Evolutionary conservation across 1,140 invertebrate genomes (phyloP).

Genomic region (Pomacea maculata): DNA sequence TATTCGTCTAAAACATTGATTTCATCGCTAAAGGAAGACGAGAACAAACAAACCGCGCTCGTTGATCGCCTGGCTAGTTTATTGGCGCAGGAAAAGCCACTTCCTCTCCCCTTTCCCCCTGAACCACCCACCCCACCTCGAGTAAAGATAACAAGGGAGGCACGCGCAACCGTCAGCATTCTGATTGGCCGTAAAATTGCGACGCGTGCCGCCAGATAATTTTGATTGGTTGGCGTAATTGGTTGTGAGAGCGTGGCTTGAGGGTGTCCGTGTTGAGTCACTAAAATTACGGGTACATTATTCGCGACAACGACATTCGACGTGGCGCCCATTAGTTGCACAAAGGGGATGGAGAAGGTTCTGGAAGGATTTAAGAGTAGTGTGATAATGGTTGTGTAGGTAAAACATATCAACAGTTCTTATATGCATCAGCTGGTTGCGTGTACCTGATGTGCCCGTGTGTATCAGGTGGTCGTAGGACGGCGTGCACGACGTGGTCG

Average conservation of each 20-base stretch:
- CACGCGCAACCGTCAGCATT: neutral
- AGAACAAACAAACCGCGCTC: neutral
- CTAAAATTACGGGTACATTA: neutral
- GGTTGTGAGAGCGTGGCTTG: too few species aligned
- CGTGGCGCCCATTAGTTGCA: neutral
- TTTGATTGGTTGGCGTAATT: constrained; percentile 19
- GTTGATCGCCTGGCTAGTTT: neutral
- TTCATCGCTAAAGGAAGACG: neutral
- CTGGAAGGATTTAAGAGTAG: neutral
- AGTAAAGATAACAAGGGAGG: neutral
- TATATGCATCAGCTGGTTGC: too few species aligned
- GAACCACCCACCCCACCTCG: neutral
- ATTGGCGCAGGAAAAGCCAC: neutral
- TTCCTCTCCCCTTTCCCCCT: too few species aligned
- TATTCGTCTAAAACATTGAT: too few species aligned
- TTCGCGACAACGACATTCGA: neutral
- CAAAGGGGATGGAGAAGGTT: neutral
- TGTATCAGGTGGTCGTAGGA: too few species aligned
- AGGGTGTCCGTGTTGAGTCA: too few species aligned
- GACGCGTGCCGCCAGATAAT: constrained; percentile 11
- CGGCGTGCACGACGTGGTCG: too few species aligned
- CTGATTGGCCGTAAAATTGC: constrained; percentile 8
- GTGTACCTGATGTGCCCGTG: too few species aligned
- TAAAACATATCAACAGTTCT: neutral
- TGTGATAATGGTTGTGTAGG: neutral